phyloP scores from a whole-genome alignment of 2,888 invertebrate genomes.

The Caenorhabditis becei region DNA sequence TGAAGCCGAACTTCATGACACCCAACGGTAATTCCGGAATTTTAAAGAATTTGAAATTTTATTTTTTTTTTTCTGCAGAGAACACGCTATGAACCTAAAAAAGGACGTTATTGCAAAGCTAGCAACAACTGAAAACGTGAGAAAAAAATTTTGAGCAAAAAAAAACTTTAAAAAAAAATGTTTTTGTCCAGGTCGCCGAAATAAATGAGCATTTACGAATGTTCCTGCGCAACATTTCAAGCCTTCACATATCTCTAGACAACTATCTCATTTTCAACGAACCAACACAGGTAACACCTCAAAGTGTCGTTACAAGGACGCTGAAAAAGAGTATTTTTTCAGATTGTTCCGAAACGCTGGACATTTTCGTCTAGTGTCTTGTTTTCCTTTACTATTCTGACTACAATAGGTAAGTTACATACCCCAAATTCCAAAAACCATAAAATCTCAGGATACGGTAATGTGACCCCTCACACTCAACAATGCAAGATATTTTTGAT shows the following conservation, averaged over 20 bases:
- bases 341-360: constrained; percentile 76
- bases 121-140: constrained; percentile 67
- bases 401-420: constrained; percentile 75
- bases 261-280: constrained; percentile 76
- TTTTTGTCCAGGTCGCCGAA: constrained; percentile 65
- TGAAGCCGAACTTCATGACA: constrained; percentile 71
- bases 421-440: too few relatives aligned
- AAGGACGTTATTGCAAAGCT: constrained; percentile 68
- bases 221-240: constrained; percentile 75
- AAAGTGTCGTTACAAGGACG: neutral
- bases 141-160: too few relatives aligned
- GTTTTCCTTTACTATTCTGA: constrained; percentile 80
- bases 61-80: constrained; percentile 22
- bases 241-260: constrained; percentile 75
- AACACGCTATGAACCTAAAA: constrained; percentile 63
- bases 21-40: constrained; percentile 70
- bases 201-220: constrained; percentile 70
- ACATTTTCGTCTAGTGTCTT: constrained; percentile 78
- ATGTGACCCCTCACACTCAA: constrained; percentile 77
- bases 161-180: too few relatives aligned
- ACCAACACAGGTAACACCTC: constrained; percentile 52
- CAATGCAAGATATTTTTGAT: constrained; percentile 78
- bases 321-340: neutral
- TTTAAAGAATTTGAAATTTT: too few relatives aligned
- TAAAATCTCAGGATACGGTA: constrained; percentile 74